A percentile compares a stretch with the other conserved stretches of the same genome.
These are phyloP conservation scores for Agrilus mali DNA, from an alignment of 2,888 invertebrate genomes.

Conservation along the genomic window DNA sequence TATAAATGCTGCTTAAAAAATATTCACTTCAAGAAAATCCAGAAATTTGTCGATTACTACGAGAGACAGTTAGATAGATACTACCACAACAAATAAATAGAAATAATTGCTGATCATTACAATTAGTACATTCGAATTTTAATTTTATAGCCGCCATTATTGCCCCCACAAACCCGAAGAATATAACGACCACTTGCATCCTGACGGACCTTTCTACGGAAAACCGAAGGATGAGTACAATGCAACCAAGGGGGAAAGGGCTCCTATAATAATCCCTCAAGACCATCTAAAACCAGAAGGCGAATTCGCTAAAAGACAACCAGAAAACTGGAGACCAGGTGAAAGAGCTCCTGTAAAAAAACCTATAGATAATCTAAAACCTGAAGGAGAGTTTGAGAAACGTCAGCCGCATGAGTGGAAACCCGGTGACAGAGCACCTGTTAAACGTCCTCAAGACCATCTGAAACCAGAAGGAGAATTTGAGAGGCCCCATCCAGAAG, in stretches of 20 bases:
- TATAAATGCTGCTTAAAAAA: too few species aligned
- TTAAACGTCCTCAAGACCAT: constrained; percentile 38
- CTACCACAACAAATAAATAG: background rate
- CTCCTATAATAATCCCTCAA: constrained; percentile 35
- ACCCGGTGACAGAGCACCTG: constrained; percentile 39
- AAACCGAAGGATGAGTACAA: constrained; percentile 38
- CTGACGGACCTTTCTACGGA: constrained; percentile 51
- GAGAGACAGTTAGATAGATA: too few species aligned
- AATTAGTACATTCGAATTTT: constrained; percentile 10
- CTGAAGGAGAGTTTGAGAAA: constrained; percentile 31
- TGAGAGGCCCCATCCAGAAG: constrained; percentile 31
- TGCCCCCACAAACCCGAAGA: constrained; percentile 57
- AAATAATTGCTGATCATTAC: background rate
- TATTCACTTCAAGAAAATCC: too few species aligned
- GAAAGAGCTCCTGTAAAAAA: constrained; percentile 31
- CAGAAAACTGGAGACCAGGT: constrained; percentile 35
- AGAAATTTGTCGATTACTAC: too few species aligned
- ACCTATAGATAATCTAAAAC: constrained; percentile 26
- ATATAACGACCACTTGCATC: constrained; percentile 57
- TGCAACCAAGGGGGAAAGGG: constrained; percentile 31
- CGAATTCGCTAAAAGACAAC: constrained; percentile 32
- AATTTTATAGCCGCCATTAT: constrained; percentile 60
- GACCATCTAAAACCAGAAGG: constrained; percentile 36
- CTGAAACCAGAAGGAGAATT: constrained; percentile 42
- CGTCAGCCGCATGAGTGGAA: constrained; percentile 21